Evolutionary conservation across 2,113 vertebrate species (phyloP), one percentile per base, ranked within the genome.

Genomic region (Procavia capensis): DNA sequence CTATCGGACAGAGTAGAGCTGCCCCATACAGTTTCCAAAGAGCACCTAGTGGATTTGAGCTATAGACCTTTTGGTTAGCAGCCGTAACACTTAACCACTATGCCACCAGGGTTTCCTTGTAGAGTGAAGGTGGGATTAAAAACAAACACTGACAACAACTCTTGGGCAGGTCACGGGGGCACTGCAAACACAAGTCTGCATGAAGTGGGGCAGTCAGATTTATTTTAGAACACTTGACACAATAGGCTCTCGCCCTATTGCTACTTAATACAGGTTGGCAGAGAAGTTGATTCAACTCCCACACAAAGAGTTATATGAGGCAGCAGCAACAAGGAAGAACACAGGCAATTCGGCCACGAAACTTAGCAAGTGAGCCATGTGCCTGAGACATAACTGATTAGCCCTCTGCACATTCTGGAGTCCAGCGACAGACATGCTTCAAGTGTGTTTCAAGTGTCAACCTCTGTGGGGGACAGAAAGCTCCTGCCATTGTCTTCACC

Each of bases 311-410:
- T 63, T 75, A 34, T 34, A 9, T 6, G 22, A 5, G 79, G 57
- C 76, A 61, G 31, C 20, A 47, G n/a, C 76, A 78, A 45, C 63
- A 45, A 36, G 83, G n/a, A 29, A 4, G 70, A 8, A 0, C 27
- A 24, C 25, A 17, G 57, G 34, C 31, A n/a, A 4, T 0, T 29
- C 0, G 0, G n/a, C 43, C 54, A 10, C 9, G 45, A 39, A 5
- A 8, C 70, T 4, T 2, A 1, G 41, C 25, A 0, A 1, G 87
- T 5, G 19, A 57, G 78, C 45, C 3, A 6, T 25, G 70, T 14
- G 19, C 22, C 54, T 45, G 6, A 79, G 45, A 41, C 19, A 1
- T 4, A 9, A n/a, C 29, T 25, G 9, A 29, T 7, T 11, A 14
- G 78, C 61, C 45, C 54, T 57, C 54, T 39, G 4, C n/a, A 36